Evolutionary conservation across 2,113 vertebrate genomes (phyloP).

Genomic region (Myotis brandtii): DNA sequence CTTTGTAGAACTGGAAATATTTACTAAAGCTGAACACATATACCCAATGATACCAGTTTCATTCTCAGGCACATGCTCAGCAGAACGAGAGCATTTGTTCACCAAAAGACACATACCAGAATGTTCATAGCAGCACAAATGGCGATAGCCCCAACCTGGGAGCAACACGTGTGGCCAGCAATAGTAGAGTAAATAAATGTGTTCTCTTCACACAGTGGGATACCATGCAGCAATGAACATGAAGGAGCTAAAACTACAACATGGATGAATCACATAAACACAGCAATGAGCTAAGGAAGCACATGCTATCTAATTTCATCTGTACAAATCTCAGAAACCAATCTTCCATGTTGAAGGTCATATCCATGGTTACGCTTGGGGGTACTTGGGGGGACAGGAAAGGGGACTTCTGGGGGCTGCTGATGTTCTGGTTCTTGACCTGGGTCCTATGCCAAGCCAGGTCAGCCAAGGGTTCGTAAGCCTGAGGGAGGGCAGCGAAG

Average conservation of each 20-base stretch:
- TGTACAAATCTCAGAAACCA: neutral
- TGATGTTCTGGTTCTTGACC: neutral
- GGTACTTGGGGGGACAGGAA: fast-evolving
- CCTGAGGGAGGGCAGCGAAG: no score
- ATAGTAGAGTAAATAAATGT: fast-evolving
- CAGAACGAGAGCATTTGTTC: neutral
- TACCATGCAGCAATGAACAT: fast-evolving
- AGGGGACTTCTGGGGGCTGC: neutral
- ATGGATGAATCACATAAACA: fast-evolving
- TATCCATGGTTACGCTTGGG: fast-evolving
- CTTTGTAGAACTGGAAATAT: neutral
- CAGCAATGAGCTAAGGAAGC: neutral
- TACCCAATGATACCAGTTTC: neutral
- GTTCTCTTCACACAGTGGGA: neutral
- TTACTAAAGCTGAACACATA: neutral
- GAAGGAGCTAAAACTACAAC: neutral
- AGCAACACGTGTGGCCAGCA: fast-evolving
- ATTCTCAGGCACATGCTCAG: neutral
- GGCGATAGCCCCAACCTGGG: no score
- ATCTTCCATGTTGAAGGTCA: neutral
- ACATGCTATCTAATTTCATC: neutral
- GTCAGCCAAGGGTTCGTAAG: no score
- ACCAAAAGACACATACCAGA: fast-evolving
- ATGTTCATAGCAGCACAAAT: fast-evolving
- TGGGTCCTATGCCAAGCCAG: no score